Percentiles rank a stretch among this genome's conserved stretches.
phyloP scores from a whole-genome alignment of 2,113 vertebrate species.

The Carettochelys insculpta region DNA sequence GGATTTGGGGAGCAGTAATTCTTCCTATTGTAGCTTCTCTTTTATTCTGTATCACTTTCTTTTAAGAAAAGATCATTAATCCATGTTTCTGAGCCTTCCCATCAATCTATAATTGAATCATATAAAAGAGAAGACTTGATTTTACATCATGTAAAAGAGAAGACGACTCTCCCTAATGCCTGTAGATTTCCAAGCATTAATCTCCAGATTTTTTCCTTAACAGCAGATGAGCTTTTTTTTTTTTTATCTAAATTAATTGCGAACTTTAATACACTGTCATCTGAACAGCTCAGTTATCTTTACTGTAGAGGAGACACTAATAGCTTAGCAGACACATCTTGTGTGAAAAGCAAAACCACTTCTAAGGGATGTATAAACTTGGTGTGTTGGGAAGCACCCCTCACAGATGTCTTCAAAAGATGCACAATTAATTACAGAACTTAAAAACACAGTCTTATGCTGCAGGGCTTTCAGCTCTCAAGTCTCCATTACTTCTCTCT shows the following conservation, averaged over 20 bases:
- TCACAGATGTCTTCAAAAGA: conserved; percentile 35
- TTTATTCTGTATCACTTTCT: conserved; percentile 60
- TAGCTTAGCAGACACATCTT: conserved; percentile 55
- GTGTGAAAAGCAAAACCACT: conserved; percentile 61
- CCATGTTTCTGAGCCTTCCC: conserved; percentile 70
- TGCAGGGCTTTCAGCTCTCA: conserved; percentile 14
- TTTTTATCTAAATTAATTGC: conserved; percentile 79
- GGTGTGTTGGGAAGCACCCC: conserved; percentile 45
- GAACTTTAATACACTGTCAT: conserved; percentile 73
- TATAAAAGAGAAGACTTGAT: conserved; percentile 76
- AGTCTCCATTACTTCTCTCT: neutral
- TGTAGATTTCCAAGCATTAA: conserved; percentile 63
- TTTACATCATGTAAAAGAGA: conserved; percentile 75
- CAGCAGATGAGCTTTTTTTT: conserved; percentile 57
- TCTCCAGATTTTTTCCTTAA: conserved; percentile 68
- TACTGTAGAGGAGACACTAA: neutral
- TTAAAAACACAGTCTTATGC: neutral
- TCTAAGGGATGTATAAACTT: conserved; percentile 59
- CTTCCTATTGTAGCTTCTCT: conserved; percentile 65
- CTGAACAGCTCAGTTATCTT: conserved; percentile 69
- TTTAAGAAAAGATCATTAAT: conserved; percentile 77
- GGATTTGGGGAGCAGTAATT: conserved; percentile 73
- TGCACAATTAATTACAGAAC: conserved; percentile 25
- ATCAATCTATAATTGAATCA: conserved; percentile 83
- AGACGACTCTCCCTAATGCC: conserved; percentile 73